Evolutionary conservation across 2,888 invertebrate genomes (phyloP), one percentile per base, ranked within the genome.

Genomic region (Ochropleura leucogaster): DNA sequence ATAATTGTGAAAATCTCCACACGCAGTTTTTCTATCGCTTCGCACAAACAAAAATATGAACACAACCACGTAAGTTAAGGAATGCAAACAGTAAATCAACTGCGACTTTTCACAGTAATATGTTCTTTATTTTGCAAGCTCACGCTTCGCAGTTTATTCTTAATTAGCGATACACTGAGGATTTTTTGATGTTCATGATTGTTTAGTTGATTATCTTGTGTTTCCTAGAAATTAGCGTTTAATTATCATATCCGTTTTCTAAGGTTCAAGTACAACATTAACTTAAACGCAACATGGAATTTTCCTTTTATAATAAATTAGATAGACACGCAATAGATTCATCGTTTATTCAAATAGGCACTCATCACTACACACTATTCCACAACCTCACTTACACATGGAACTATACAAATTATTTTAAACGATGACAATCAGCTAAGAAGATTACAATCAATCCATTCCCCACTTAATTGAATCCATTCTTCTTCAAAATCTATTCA

Each of bases 51-150:
- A 78, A 63, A 51, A 63, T 40, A 51, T 46, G 0, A 14, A 40
- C 40, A 53, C 0, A 60, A 55, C 30, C 40, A 42, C 30, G 16
- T 55, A 8, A 62, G 49, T 68, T 63, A 47, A 65, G 40, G 42
- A 69, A 79, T 67, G 67, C 53, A 66, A 86, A 84, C 81, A 69
- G 30, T 71, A 63, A 44, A 63, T 51, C 40, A 83, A 85, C 74
- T 85, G 86, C 63, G 77, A 87, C 18, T 76, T 87, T 76, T 83
- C 51, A 81, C 87, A 78, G 66, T n/a, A 53, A 49, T 47, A 51
- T 67, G 69, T 69, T 68, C 49, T 66, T 85, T 69, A 74, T 80
- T 77, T 74, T 79, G 79, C 76, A 64, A 77, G 68, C 72, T 78
- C 69, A 69, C 66, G 60, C 44, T 68, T 55, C 49, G 42, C 5